Percentiles rank a stretch among this genome's conserved stretches.
Conservation (phyloP, 53 echinoderm and acorn worm species). For the Antedon mediterranea region DNA sequence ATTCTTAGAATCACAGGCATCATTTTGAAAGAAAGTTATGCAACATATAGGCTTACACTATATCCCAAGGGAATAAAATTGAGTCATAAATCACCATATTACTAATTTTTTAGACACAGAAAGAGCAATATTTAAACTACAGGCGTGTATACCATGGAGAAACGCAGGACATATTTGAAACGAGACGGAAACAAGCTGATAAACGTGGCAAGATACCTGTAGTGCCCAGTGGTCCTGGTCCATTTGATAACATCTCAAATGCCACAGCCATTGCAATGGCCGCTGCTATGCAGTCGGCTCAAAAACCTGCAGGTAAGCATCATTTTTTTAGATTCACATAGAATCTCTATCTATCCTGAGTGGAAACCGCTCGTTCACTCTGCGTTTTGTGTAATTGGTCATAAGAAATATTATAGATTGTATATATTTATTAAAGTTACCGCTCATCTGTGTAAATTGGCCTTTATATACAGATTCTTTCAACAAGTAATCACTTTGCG, state of each 20-base stretch:
- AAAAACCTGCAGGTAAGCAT: constrained; percentile 59
- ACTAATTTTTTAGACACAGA: constrained; percentile 50
- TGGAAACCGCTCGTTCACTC: too few relatives aligned
- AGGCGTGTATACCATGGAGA: constrained; percentile 79
- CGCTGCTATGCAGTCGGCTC: constrained; percentile 71
- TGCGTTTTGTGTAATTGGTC: too few relatives aligned
- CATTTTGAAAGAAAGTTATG: too few relatives aligned
- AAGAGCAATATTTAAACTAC: constrained; percentile 91
- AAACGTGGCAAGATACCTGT: constrained; percentile 21
- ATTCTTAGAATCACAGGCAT: too few relatives aligned
- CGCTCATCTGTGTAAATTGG: too few relatives aligned
- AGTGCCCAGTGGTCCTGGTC: constrained; percentile 35
- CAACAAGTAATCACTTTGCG: too few relatives aligned
- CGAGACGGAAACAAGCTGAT: constrained; percentile 30
- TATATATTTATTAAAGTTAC: too few relatives aligned
- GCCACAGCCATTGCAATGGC: constrained; percentile 82
- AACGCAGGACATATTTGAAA: constrained; percentile 59
- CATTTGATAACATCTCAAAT: constrained; percentile 48
- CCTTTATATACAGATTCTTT: too few relatives aligned
- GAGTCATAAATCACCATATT: background rate
- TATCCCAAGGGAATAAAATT: too few relatives aligned
- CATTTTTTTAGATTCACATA: background rate
- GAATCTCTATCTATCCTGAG: background rate
- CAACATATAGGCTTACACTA: too few relatives aligned
- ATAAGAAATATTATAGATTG: too few relatives aligned